Evolutionary conservation across 2,888 invertebrate species (phyloP).

Genomic region (Panzeria rudis): DNA sequence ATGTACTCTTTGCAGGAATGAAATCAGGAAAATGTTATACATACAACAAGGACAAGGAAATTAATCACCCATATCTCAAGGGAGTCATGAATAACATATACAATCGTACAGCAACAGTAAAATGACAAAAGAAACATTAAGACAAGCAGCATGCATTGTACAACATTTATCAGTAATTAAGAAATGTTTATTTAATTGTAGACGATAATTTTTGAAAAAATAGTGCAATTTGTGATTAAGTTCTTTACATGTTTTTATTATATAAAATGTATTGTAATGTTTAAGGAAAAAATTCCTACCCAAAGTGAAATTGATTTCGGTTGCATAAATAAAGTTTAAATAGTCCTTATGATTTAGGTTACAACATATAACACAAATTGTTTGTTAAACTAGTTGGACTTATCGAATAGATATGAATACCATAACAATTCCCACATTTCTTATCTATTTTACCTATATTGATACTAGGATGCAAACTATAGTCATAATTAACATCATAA

Average conservation of each 20-base stretch:
- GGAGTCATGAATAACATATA: conserved; percentile 62
- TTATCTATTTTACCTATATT: not conserved
- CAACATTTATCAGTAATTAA: conserved; percentile 66
- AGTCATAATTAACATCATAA: not conserved
- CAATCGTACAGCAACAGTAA: not conserved
- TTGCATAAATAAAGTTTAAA: too few species aligned
- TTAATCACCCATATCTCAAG: conserved; percentile 69
- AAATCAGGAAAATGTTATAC: conserved; percentile 17
- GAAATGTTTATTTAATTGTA: conserved; percentile 58
- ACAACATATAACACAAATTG: too few species aligned
- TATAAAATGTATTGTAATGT: not conserved
- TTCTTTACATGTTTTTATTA: not conserved
- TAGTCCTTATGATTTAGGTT: too few species aligned
- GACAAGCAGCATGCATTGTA: conserved; percentile 27
- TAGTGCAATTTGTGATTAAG: not conserved
- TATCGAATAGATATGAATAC: too few species aligned
- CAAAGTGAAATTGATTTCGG: not conserved
- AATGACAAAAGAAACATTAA: conserved; percentile 37
- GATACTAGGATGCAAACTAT: not conserved
- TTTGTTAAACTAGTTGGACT: too few species aligned
- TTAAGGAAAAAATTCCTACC: not conserved
- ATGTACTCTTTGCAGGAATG: conserved; percentile 33
- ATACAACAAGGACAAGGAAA: conserved; percentile 62
- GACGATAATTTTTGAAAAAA: conserved; percentile 23
- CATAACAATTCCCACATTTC: not conserved